Evolutionary conservation across 2,113 vertebrate species (phyloP), one percentile per base, ranked within the genome.

Genomic region (Nesogale talazaci): DNA sequence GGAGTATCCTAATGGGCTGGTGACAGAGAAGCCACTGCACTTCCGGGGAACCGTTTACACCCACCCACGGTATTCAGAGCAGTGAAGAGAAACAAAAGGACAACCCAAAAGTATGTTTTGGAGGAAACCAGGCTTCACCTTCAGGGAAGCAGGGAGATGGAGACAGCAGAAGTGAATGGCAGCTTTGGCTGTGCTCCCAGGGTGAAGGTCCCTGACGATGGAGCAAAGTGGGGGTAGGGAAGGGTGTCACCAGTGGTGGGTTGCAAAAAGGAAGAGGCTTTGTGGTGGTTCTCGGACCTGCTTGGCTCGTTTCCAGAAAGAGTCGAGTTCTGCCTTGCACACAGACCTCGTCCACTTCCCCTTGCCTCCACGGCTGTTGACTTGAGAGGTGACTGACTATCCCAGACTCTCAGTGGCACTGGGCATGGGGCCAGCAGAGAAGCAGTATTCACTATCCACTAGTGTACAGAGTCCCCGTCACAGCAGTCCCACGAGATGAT

Each of bases 31-130:
- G 40, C 22, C 70, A 23, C 20, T 1, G 77, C 17, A 15, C 70
- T 36, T 87, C 31, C 31, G 36, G 75, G 92, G 93, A 76, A 79
- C 14, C 76, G 86, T 91, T 95, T 95, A 78, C 27, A 3, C 36
- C 34, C 16, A 17, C 31, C 46, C 46, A 14, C 52, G 57, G 40
- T 25, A 42, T 42, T 93, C 56, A 59, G 89, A 52, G 69, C 46
- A 56, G 25, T 31, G 36, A 40, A 87, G 89, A 52, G 20, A 25
- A 61, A 40, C 61, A 70, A 59, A 46, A 27, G 14, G 19, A 36
- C 31, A 3, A 9, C 11, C 22, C 25, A 1, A 23, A 77, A 14
- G 29, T 52, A 31, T 52, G 6, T 56, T 2, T n/a, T 29, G 69
- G 10, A 52, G 80, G 52, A 91, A 27, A 4, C 40, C n/a, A 20